Evolutionary conservation across 2,113 vertebrate genomes (phyloP).

Genomic region (Poicephalus meyeri): DNA sequence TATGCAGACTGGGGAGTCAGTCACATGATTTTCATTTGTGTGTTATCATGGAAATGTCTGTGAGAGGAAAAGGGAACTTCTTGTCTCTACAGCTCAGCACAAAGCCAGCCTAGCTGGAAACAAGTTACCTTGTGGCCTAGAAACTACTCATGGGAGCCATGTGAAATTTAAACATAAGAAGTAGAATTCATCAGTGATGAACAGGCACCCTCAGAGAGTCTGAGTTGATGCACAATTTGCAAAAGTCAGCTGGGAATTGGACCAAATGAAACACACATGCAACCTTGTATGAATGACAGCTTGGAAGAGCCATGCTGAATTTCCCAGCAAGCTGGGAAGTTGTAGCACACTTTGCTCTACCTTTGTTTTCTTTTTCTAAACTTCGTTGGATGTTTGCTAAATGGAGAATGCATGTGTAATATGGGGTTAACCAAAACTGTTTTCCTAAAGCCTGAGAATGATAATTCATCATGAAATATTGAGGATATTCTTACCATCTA

Average conservation of each 20-base stretch:
- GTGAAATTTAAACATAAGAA: not conserved
- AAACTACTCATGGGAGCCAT: not conserved
- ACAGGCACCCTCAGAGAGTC: not conserved
- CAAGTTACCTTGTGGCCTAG: not conserved
- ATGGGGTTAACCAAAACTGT: not conserved
- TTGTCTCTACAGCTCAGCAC: not conserved
- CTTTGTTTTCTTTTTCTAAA: not conserved
- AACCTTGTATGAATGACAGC: not conserved
- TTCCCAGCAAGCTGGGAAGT: not conserved
- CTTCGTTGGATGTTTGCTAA: not conserved
- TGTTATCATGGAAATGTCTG: constrained; percentile 21
- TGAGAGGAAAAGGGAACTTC: constrained; percentile 35
- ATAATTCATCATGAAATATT: not conserved
- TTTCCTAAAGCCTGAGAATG: not conserved
- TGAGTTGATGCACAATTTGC: not conserved
- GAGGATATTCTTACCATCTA: not conserved
- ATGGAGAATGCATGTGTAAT: not conserved
- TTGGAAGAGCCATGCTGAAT: not conserved
- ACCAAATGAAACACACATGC: not conserved
- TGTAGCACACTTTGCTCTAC: not conserved
- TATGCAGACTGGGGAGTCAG: constrained; percentile 11
- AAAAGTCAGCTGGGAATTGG: not conserved
- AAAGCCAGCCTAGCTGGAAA: constrained; percentile 12
- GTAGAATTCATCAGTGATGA: not conserved
- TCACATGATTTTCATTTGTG: constrained; percentile 29